These are phyloP conservation scores for Eulimnadia texana DNA, from an alignment of 1,140 invertebrate genomes.

Conservation along the genomic window DNA sequence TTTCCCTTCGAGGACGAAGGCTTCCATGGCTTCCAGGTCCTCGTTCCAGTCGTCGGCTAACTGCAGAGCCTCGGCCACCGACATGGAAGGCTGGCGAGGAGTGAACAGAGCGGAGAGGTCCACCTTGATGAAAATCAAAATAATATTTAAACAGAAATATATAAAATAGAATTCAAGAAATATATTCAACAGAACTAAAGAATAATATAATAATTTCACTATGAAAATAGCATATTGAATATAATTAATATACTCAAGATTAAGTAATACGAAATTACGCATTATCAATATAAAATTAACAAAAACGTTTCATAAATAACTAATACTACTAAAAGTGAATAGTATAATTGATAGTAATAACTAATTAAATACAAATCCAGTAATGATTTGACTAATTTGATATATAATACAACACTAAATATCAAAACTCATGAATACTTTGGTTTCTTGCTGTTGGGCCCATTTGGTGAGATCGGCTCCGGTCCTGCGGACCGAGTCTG, in stretches of 20 bases:
- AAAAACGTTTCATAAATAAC: too few relatives aligned
- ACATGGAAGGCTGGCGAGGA: constrained; percentile 79
- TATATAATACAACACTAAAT: neutral
- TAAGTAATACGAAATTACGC: neutral
- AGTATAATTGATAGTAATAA: too few relatives aligned
- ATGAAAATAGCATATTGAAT: neutral
- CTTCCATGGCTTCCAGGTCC: constrained; percentile 90
- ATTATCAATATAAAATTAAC: neutral
- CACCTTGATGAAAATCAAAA: too few relatives aligned
- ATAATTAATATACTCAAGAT: neutral
- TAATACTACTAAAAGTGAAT: too few relatives aligned
- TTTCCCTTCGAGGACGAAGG: constrained; percentile 92
- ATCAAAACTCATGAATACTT: constrained; percentile 31
- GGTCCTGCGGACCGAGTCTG: constrained; percentile 88
- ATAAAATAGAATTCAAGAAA: constrained; percentile 6
- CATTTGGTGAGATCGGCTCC: constrained; percentile 90
- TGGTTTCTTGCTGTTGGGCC: constrained; percentile 79
- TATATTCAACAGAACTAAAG: too few relatives aligned
- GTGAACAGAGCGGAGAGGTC: constrained; percentile 92
- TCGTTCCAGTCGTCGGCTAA: constrained; percentile 80
- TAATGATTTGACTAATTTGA: too few relatives aligned
- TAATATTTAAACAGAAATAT: constrained; percentile 19
- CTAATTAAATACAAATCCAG: too few relatives aligned
- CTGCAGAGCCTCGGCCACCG: constrained; percentile 68
- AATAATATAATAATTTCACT: neutral